These are phyloP conservation scores for Melitaea cinxia DNA, from an alignment of 1,140 invertebrate species.

Conservation along the genomic window DNA sequence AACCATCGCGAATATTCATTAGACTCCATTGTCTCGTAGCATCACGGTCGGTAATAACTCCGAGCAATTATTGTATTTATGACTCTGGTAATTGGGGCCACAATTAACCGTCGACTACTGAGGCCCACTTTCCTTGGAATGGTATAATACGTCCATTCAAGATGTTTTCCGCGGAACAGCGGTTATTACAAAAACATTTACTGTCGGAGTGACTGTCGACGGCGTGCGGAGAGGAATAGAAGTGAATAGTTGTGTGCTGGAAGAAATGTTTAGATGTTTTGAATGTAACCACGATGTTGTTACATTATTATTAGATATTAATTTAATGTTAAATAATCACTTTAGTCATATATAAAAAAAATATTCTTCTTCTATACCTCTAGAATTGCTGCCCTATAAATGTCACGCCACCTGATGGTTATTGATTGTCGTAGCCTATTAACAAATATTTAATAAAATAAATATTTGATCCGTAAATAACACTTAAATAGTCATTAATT, in stretches of 20 bases:
- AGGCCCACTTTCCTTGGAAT: constrained; percentile 35
- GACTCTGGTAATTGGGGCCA: neutral
- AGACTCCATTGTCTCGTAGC: constrained; percentile 21
- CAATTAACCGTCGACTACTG: neutral
- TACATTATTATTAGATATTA: too few relatives aligned
- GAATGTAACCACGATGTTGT: too few relatives aligned
- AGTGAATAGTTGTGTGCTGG: neutral
- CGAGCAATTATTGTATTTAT: neutral
- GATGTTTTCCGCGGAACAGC: constrained; percentile 21
- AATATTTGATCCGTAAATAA: too few relatives aligned
- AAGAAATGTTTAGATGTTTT: too few relatives aligned
- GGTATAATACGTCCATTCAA: constrained; percentile 33
- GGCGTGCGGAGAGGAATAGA: neutral
- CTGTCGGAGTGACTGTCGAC: neutral
- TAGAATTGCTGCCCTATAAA: too few relatives aligned
- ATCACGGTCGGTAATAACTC: neutral
- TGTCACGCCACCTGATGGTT: too few relatives aligned
- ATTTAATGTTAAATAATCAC: too few relatives aligned
- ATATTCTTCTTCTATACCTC: too few relatives aligned
- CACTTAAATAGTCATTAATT: too few relatives aligned
- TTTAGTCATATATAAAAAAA: too few relatives aligned
- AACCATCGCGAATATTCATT: constrained; percentile 25
- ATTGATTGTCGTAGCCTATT: too few relatives aligned
- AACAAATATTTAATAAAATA: too few relatives aligned
- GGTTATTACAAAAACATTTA: constrained; percentile 4